Percentiles rank a stretch among this genome's conserved stretches.
Evolutionary conservation across 2,113 vertebrate species (phyloP).

Genomic region (Pelecanus crispus): DNA sequence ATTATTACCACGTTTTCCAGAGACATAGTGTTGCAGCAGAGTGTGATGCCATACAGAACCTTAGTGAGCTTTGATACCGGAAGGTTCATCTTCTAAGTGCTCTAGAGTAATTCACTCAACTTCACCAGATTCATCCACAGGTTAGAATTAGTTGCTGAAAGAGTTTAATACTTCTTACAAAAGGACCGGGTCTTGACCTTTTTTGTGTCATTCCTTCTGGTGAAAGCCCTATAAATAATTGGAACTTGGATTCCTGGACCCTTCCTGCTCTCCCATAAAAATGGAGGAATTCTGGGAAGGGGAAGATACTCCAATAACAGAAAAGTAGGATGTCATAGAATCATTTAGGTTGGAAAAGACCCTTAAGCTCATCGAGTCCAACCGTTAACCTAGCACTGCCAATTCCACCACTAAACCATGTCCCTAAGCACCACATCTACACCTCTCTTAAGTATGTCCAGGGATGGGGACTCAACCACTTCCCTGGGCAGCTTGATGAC

Average conservation of each 20-base stretch:
- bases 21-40: fast-evolving
- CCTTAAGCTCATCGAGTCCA: too few species aligned
- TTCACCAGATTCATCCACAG: not conserved
- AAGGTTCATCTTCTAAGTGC: not conserved
- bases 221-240: not conserved
- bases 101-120: not conserved
- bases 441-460: too few species aligned
- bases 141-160: not conserved
- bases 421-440: too few species aligned
- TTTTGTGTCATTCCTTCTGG: not conserved
- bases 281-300: not conserved
- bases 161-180: not conserved
- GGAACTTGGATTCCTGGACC: not conserved
- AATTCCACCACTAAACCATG: too few species aligned
- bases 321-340: not conserved
- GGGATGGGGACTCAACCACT: too few species aligned
- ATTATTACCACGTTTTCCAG: not conserved
- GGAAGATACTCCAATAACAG: not conserved
- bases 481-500: too few species aligned
- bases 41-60: not conserved
- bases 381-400: too few species aligned
- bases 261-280: not conserved
- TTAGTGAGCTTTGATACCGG: not conserved
- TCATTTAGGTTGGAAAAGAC: too few species aligned
- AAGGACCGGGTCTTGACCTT: not conserved